phyloP scores from a whole-genome alignment of 2,888 invertebrate genomes.

The Neocrepidodera transversa region DNA sequence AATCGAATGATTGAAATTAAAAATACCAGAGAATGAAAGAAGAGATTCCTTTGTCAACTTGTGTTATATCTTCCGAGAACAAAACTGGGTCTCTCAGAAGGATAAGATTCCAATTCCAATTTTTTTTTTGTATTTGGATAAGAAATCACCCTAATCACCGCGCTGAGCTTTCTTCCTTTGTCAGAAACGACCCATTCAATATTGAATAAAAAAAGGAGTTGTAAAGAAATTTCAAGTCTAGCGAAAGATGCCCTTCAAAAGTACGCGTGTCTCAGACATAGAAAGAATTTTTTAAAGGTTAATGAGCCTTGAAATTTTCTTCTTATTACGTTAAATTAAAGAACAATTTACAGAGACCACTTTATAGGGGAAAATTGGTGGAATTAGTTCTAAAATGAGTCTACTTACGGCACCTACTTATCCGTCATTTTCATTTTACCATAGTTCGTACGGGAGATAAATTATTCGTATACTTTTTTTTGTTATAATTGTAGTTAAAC shows the following conservation, averaged over 20 bases:
- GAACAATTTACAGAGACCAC: constrained; percentile 26
- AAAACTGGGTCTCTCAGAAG: constrained; percentile 18
- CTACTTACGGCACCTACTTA: constrained; percentile 2
- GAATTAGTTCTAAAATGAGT: constrained; percentile 24
- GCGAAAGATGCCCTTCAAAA: constrained; percentile 43
- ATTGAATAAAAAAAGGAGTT: constrained; percentile 43
- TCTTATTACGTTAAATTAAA: constrained; percentile 39
- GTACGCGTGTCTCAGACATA: constrained; percentile 45
- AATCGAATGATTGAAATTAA: not conserved
- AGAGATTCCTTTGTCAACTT: constrained; percentile 16
- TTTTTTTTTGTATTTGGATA: constrained; percentile 35
- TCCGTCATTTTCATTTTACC: no score
- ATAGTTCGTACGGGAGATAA: no score
- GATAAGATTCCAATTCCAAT: constrained; percentile 31
- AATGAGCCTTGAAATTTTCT: constrained; percentile 47
- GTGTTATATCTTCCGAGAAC: constrained; percentile 22
- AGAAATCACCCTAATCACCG: constrained; percentile 46
- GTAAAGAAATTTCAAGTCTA: constrained; percentile 44
- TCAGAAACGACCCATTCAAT: constrained; percentile 42
- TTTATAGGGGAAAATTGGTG: constrained; percentile 22
- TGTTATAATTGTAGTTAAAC: no score
- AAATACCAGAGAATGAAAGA: constrained; percentile 10
- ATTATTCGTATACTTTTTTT: no score
- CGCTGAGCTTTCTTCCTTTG: constrained; percentile 41
- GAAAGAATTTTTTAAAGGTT: constrained; percentile 41